A percentile compares a stretch with the other conserved stretches of the same genome.
These are phyloP conservation scores for Drosophila paramelanica DNA, from an alignment of 2,888 invertebrate genomes.

Conservation along the genomic window DNA sequence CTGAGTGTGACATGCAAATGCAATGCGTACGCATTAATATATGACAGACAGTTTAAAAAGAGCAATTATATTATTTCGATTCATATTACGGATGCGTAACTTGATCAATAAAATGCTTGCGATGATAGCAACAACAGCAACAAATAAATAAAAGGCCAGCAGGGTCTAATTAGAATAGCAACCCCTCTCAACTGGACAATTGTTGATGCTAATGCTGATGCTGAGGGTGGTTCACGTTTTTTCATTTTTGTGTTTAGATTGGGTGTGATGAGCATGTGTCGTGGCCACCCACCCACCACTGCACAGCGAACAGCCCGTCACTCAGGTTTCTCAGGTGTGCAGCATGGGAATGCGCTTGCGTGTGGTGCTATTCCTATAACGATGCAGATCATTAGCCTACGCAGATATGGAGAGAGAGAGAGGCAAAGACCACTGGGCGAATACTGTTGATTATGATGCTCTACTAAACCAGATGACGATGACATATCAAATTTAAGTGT, in stretches of 20 bases:
- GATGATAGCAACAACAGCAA: conserved; percentile 54
- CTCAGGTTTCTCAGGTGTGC: conserved; percentile 60
- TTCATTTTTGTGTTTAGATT: conserved; percentile 39
- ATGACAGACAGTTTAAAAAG: conserved; percentile 74
- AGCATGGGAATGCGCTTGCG: conserved; percentile 82
- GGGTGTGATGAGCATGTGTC: conserved; percentile 44
- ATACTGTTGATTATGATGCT: conserved; percentile 59
- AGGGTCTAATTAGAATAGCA: conserved; percentile 77
- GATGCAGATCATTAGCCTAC: conserved; percentile 62
- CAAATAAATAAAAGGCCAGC: conserved; percentile 26
- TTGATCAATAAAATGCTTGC: conserved; percentile 77
- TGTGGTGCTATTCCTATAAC: conserved; percentile 68
- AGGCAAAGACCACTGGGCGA: neutral
- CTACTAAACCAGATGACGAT: conserved; percentile 82
- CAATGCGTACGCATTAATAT: conserved; percentile 49
- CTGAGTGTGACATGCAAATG: conserved; percentile 27
- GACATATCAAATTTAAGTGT: conserved; percentile 73
- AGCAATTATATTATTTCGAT: conserved; percentile 77
- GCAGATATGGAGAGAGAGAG: neutral
- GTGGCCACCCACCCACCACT: conserved; percentile 41
- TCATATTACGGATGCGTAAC: conserved; percentile 77
- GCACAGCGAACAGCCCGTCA: conserved; percentile 3
- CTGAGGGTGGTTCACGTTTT: conserved; percentile 22
- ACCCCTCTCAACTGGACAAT: conserved; percentile 43
- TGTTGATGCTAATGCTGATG: conserved; percentile 18